Evolutionary conservation across 2,888 invertebrate species (phyloP), one percentile per base, ranked within the genome.

Genomic region (Frankliniella intonsa): DNA sequence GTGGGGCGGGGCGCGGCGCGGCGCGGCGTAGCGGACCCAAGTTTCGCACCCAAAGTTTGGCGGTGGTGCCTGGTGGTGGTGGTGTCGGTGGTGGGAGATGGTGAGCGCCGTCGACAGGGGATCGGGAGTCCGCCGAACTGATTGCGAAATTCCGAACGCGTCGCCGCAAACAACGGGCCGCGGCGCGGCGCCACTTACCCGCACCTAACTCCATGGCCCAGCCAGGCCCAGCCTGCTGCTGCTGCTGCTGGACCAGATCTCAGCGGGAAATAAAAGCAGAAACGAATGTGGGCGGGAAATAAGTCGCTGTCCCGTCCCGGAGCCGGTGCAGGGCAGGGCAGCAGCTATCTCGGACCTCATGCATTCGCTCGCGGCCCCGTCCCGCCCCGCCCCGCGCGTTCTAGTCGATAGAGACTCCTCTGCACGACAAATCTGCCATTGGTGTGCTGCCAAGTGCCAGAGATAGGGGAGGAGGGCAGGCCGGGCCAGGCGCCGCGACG

Each of bases 11-110:
- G 38, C 38, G 38, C 38, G 38, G 38, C 38, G 38, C 38, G 38
- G 38, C 38, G 38, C 38, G 38, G 38, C 5, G 38, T 38, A 38
- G 38, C 5, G 12, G 62, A 14, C 62, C 69, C 25, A 76, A 76
- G 69, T 76, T 76, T 25, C 69, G 69, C 69, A 76, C 69, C 69
- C 69, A 76, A 76, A 76, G 22, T 76, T 76, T 76, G 25, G 38
- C 38, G 38, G 5, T 38, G 38, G 38, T 38, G 38, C 38, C 38
- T 38, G 38, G 38, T 38, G 38, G 38, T 38, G 38, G 38, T 38
- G 38, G 38, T 38, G 38, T 2, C 38, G 5, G 38, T 5, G 38
- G 38, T 38, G 38, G 38, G 2, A 5, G 55, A 19, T 19, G 55
- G 55, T 55, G 55, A 55, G 19, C 55, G 55, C 19, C 12, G 55